Percentiles rank a stretch among this genome's conserved stretches.
Conservation (phyloP, 2,797 vertebrate species). For the Arnoldichthys spilopterus region DNA sequence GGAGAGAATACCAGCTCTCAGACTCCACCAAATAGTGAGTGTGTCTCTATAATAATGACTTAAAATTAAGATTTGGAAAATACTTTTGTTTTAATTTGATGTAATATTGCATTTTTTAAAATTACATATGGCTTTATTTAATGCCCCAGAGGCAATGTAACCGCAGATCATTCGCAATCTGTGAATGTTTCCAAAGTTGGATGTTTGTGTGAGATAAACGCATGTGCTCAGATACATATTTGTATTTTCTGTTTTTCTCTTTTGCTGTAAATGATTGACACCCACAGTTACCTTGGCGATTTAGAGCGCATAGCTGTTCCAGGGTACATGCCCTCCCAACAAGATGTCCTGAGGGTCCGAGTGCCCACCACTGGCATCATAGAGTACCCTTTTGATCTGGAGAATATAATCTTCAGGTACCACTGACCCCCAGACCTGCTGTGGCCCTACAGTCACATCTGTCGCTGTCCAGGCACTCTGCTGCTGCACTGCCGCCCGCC, state of each 20-base stretch:
- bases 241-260: slow-evolving; percentile 64
- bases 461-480: slow-evolving; percentile 57
- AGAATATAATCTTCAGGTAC: slow-evolving; percentile 83
- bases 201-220: slow-evolving; percentile 16
- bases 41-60: no score
- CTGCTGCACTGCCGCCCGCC: slow-evolving; percentile 59
- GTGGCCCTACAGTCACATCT: slow-evolving; percentile 54
- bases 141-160: no score
- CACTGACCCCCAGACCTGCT: slow-evolving; percentile 63
- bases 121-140: background rate
- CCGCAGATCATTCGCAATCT: background rate
- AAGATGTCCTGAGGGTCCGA: slow-evolving; percentile 80
- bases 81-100: background rate
- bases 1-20: slow-evolving; percentile 97
- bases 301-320: slow-evolving; percentile 73
- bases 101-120: no score
- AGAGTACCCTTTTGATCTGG: slow-evolving; percentile 81
- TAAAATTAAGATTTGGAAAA: no score
- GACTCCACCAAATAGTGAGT: slow-evolving; percentile 99
- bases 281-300: slow-evolving; percentile 77
- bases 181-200: background rate
- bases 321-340: slow-evolving; percentile 75
- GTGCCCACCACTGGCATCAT: slow-evolving; percentile 83
- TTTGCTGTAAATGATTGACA: slow-evolving; percentile 52
- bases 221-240: slow-evolving; percentile 41